These are phyloP conservation scores for Mnemiopsis leidyi DNA, from an alignment of 37 sponge, comb jelly and placozoan genomes.

Conservation along the genomic window DNA sequence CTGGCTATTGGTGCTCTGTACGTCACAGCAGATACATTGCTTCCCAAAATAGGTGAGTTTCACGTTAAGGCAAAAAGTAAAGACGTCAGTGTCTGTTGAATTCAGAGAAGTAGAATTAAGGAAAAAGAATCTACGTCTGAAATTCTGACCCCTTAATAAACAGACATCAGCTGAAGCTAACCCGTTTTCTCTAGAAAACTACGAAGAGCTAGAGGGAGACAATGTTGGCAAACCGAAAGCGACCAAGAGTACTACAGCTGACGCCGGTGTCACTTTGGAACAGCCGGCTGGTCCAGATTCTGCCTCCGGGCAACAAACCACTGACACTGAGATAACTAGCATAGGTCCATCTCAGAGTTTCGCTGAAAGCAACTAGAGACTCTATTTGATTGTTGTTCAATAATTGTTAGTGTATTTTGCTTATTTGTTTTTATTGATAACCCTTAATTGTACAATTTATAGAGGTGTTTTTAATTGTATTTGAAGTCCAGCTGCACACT, in stretches of 20 bases:
- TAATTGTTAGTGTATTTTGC: not conserved
- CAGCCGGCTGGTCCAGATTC: not conserved
- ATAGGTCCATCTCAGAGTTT: not conserved
- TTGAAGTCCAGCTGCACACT: not conserved
- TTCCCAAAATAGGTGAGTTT: slow-evolving; percentile 11
- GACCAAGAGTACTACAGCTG: not conserved
- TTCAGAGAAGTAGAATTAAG: too few relatives aligned
- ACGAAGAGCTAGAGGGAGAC: slow-evolving; percentile 30
- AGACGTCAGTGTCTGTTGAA: too few relatives aligned
- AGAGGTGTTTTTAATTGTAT: not conserved
- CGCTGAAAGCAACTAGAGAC: not conserved
- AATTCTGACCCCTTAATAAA: too few relatives aligned
- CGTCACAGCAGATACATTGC: slow-evolving; percentile 14
- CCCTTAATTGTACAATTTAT: not conserved
- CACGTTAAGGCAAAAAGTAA: not conserved
- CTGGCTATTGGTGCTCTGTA: not conserved
- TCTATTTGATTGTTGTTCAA: not conserved
- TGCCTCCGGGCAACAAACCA: too few relatives aligned
- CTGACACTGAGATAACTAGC: too few relatives aligned
- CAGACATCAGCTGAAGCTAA: too few relatives aligned
- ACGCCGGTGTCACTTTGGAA: not conserved
- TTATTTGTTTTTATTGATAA: not conserved
- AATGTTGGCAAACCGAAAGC: not conserved
- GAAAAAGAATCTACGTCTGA: too few relatives aligned
- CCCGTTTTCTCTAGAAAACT: not conserved